Base-by-base conservation (phyloP, 2,113 vertebrate genomes). In the Eulacestoma nigropectus region DNA sequence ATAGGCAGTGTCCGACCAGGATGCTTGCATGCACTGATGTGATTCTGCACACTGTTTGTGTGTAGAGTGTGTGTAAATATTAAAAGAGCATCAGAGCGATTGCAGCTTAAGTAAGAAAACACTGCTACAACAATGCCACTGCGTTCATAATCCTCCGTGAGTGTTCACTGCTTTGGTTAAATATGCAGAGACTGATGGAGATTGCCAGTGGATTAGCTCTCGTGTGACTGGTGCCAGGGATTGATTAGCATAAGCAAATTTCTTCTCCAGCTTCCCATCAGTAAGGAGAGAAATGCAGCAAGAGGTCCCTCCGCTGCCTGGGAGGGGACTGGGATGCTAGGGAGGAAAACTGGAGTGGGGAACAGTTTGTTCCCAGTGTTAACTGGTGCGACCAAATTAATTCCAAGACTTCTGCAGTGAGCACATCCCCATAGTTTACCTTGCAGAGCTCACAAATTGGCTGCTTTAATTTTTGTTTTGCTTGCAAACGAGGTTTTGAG, bases 191-290 rank as follows among this genome's bases (percentile, higher is more conserved):
- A 65, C 86, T 76, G 95, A 92, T 90, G 80, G 95, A 96, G 95
- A 84, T 96, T 90, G 96, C 86, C 56, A 10, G 76, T 90, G 96
- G 93, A 96, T 97, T 97, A 96, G 92, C 77, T 94, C 95, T 94
- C 4, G 0, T 90, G 55, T 86, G 76, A 55, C 68, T 84, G 86
- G 62, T 94, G 95, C 90, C 74, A 92, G 80, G 64, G 92, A 53
- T 75, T 93, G 96, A 95, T 97, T 93, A 97, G 89, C 95, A 97
- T 96, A 95, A 96, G 84, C 90, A 96, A 94, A 94, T 96, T 95
- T 84, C 68, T 93, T 75, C 65, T 78, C 30, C 62, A 56, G 69
- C 73, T 72, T 90, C 64, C n/a, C 44, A 46, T 68, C 55, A 89
- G 33, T 6, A 23, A 80, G 64, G 47, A 84, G 33, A 41, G 73